These are phyloP conservation scores for Pilophorus perplexus DNA, from an alignment of 2,888 invertebrate genomes.

Conservation along the genomic window DNA sequence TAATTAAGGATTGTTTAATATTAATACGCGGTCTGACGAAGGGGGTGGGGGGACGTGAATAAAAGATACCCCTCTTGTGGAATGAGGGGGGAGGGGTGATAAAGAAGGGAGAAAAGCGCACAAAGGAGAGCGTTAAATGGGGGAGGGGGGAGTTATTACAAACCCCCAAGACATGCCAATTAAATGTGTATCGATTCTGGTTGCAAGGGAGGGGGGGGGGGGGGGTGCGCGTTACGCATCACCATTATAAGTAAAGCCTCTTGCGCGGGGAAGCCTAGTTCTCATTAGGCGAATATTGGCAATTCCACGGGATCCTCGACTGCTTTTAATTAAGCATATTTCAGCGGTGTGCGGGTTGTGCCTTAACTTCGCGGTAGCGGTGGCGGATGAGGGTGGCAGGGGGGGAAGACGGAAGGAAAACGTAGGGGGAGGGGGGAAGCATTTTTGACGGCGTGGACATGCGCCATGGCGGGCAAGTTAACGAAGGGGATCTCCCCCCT, in stretches of 20 bases:
- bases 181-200: slow-evolving; percentile 45
- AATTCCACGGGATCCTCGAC: slow-evolving; percentile 41
- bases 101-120: slow-evolving; percentile 22
- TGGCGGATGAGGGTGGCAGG: background rate
- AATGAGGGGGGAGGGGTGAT: slow-evolving; percentile 1
- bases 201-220: background rate
- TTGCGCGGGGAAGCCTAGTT: slow-evolving; percentile 34
- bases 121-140: slow-evolving; percentile 16
- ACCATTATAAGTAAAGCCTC: slow-evolving; percentile 35
- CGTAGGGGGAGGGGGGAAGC: background rate
- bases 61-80: slow-evolving; percentile 24
- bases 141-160: slow-evolving; percentile 33
- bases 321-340: slow-evolving; percentile 44
- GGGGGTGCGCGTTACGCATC: slow-evolving; percentile 11
- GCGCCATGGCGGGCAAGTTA: slow-evolving; percentile 39
- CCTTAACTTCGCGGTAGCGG: too few species aligned
- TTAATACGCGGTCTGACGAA: slow-evolving; percentile 24
- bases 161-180: slow-evolving; percentile 45
- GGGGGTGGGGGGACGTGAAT: slow-evolving; percentile 11
- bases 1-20: slow-evolving; percentile 40
- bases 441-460: slow-evolving; percentile 39
- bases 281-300: slow-evolving; percentile 43
- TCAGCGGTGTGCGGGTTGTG: slow-evolving; percentile 16
- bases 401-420: background rate
- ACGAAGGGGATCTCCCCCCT: slow-evolving; percentile 28